These are phyloP conservation scores for Triops longicaudatus DNA, from an alignment of 1,140 invertebrate genomes.

Conservation along the genomic window DNA sequence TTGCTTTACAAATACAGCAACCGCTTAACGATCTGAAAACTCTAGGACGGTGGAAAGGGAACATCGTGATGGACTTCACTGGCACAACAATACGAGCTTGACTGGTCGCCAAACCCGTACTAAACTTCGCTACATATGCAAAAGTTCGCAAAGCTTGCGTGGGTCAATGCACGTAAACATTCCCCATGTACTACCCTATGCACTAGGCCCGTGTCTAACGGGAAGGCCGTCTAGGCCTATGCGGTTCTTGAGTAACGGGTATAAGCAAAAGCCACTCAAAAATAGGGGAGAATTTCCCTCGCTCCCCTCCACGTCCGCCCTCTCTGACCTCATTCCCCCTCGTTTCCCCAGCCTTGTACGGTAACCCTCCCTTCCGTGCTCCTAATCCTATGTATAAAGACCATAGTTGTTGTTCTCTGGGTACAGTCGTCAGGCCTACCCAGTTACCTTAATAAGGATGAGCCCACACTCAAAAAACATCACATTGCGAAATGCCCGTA, in stretches of 20 bases:
- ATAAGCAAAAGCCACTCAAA: not conserved
- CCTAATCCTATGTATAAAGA: not conserved
- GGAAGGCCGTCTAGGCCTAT: not conserved
- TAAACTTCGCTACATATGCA: not conserved
- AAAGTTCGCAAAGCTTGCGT: not conserved
- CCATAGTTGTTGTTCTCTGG: not conserved
- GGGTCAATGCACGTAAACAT: slow-evolving; percentile 15
- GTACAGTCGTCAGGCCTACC: no score
- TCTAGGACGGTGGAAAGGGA: slow-evolving; percentile 81
- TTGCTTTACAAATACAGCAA: slow-evolving; percentile 82
- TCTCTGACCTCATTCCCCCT: not conserved
- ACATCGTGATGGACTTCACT: slow-evolving; percentile 49
- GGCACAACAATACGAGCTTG: not conserved
- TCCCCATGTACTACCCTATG: not conserved
- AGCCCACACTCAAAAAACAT: not conserved
- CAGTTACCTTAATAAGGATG: not conserved
- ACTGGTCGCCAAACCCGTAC: not conserved
- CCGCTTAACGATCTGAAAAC: slow-evolving; percentile 73
- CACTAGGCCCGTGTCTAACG: not conserved
- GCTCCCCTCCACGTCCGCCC: not conserved
- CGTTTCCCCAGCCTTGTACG: not conserved
- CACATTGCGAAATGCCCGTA: no score
- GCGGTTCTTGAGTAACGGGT: not conserved
- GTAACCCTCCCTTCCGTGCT: not conserved
- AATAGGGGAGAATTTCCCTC: not conserved